phyloP scores from a whole-genome alignment of 2,113 vertebrate species.

The Lota lota region DNA sequence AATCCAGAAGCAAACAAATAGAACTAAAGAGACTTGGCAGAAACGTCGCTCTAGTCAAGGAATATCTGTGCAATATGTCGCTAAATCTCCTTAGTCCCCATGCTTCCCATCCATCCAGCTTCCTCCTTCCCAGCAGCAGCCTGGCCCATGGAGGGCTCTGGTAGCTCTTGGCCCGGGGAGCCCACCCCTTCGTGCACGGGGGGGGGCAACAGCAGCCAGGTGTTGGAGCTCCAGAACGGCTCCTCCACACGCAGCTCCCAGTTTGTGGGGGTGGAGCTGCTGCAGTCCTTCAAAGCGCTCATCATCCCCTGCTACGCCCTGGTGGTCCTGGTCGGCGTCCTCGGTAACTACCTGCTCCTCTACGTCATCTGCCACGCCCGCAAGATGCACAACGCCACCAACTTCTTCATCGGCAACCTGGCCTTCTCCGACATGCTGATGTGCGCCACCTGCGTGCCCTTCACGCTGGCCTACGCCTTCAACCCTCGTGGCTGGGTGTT shows the following conservation, averaged over 20 bases:
- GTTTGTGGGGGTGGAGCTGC: conserved; percentile 80
- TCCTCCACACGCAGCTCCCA: conserved; percentile 72
- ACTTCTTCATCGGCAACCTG: conserved; percentile 88
- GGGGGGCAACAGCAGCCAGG: conserved; percentile 49
- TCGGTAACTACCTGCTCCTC: conserved; percentile 84
- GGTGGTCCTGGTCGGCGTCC: conserved; percentile 79
- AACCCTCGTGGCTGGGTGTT: conserved; percentile 87
- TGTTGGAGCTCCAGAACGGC: conserved; percentile 70
- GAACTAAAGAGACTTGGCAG: no score
- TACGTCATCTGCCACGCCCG: conserved; percentile 84
- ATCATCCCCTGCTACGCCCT: conserved; percentile 85
- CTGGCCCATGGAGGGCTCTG: conserved; percentile 60
- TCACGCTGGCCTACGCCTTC: conserved; percentile 85
- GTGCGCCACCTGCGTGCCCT: conserved; percentile 84
- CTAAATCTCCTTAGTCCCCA: no score
- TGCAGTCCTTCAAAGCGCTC: conserved; percentile 84
- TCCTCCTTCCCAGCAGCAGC: no score
- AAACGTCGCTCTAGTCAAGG: no score
- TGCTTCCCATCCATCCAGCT: no score
- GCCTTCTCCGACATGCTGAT: conserved; percentile 89
- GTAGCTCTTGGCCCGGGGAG: conserved; percentile 55
- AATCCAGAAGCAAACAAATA: no score
- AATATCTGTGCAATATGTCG: no score
- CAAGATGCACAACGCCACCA: conserved; percentile 90
- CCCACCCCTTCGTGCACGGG: conserved; percentile 26